Evolutionary conservation across 2,797 vertebrate genomes (phyloP), one percentile per base, ranked within the genome.

Genomic region (Danio tinwini): DNA sequence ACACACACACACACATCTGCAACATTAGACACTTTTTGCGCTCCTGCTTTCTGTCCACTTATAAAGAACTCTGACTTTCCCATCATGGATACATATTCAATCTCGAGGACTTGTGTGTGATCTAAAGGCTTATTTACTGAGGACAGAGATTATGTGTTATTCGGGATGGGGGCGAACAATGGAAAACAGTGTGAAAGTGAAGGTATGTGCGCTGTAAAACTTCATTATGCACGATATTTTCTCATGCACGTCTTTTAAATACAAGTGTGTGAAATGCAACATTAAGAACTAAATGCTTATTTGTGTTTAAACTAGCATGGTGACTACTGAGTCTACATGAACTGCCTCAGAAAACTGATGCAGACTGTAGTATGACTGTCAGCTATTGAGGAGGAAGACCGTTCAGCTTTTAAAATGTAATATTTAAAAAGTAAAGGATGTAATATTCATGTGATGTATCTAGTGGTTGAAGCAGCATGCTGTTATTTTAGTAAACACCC

Each of bases 91-190:
- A 3, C 82, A 47, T 64, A 5, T 14, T 76, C 82, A 80, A 44
- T n/a, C 49, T 40, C 11, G 14, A 85, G 37, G 9, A 17, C 12
- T 63, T 80, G 11, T 21, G 21, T n/a, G 55, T 21, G 4, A 14
- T 55, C 65, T 40, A 75, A 64, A 63, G 83, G 86, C 87, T 79
- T 73, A 87, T 77, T 59, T 62, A 80, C 11, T 74, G 64, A 87
- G 87, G 78, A 82, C 77, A 59, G 91, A 93, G 94, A 96, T 95
- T 94, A 97, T 98, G 97, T 95, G 92, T 95, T 89, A 94, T 90
- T 88, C 95, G 93, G 94, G 92, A 99, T 99, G 97, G 97, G 97
- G 89, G 96, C 97, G 87, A 97, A 97, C 96, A 97, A 98, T 96
- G 97, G 96, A 93, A 99, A 98, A 91, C 96, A 94, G 91, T 96